phyloP scores from a whole-genome alignment of 2,797 vertebrate species.

The Synaphobranchus kaupii region DNA sequence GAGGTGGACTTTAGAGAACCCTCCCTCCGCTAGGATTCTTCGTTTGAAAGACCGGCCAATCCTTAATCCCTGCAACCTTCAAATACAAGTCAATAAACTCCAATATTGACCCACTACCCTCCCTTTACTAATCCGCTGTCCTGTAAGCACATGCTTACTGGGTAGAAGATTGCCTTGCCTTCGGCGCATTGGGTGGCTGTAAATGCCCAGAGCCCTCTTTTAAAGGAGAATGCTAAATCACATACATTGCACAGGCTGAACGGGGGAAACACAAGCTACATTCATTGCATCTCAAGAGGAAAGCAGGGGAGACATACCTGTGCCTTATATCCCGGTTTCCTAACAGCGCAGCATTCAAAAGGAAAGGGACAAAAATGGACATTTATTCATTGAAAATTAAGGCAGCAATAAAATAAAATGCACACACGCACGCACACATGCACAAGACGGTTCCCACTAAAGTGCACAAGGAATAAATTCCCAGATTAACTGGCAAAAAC shows the following conservation, averaged over 20 bases:
- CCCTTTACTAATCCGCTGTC: constrained; percentile 12
- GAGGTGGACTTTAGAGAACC: constrained; percentile 24
- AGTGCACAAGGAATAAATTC: not conserved
- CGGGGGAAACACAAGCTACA: not conserved
- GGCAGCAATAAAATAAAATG: not conserved
- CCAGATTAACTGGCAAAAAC: not conserved
- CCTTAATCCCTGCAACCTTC: constrained; percentile 23
- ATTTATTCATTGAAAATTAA: constrained; percentile 7
- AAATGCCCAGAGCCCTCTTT: constrained; percentile 1
- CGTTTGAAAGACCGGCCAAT: constrained; percentile 8
- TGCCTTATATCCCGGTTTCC: constrained; percentile 85
- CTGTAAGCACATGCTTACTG: constrained; percentile 25
- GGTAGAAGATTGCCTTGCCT: not conserved
- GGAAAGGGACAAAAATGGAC: constrained; percentile 37
- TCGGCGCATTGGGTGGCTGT: not conserved
- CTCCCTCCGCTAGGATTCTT: not conserved
- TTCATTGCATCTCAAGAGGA: not conserved
- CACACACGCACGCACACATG: not conserved
- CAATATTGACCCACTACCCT: constrained; percentile 29
- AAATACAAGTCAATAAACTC: constrained; percentile 25
- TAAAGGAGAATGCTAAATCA: not conserved
- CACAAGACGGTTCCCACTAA: not conserved
- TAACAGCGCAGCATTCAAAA: constrained; percentile 57
- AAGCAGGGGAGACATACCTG: constrained; percentile 65
- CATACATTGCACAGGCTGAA: not conserved